These are phyloP conservation scores for Eubasilissa regina DNA, from an alignment of 1,140 invertebrate species.

Conservation along the genomic window DNA sequence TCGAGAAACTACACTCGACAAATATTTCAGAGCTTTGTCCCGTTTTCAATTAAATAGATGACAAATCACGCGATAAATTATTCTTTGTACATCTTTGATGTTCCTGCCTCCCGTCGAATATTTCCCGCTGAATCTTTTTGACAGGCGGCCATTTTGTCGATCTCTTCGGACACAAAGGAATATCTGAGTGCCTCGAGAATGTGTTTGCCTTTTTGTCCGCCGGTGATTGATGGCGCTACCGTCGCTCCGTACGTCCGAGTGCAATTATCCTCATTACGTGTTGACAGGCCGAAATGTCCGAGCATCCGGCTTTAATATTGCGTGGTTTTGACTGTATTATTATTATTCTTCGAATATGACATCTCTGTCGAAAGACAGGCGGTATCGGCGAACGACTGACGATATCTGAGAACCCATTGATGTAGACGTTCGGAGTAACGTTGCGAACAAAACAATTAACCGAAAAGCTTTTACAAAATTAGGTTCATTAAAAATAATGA, in stretches of 20 bases:
- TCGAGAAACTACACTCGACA: slow-evolving; percentile 34
- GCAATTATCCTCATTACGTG: slow-evolving; percentile 58
- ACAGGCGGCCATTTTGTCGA: slow-evolving; percentile 34
- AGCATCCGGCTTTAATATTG: slow-evolving; percentile 50
- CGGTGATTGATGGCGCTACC: slow-evolving; percentile 54
- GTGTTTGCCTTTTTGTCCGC: slow-evolving; percentile 51
- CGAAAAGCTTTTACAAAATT: no score
- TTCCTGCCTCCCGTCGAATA: slow-evolving; percentile 1
- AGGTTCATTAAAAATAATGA: no score
- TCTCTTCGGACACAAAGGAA: slow-evolving; percentile 38
- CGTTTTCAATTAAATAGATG: slow-evolving; percentile 55
- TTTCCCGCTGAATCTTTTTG: slow-evolving; percentile 34
- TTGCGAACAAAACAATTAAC: no score
- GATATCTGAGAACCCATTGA: neutral
- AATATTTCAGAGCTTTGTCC: slow-evolving; percentile 39
- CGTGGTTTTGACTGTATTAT: slow-evolving; percentile 9
- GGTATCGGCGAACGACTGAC: neutral
- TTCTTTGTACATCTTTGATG: slow-evolving; percentile 39
- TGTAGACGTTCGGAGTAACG: no score
- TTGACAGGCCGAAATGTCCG: slow-evolving; percentile 58
- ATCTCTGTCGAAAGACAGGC: slow-evolving; percentile 6
- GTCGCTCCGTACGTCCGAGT: slow-evolving; percentile 50
- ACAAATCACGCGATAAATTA: slow-evolving; percentile 57
- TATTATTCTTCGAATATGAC: slow-evolving; percentile 13
- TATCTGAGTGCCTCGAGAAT: slow-evolving; percentile 35